Percentiles rank a stretch among this genome's conserved stretches.
These are phyloP conservation scores for Dinothrombium tinctorium DNA, from an alignment of 1,140 invertebrate genomes.

Conservation along the genomic window DNA sequence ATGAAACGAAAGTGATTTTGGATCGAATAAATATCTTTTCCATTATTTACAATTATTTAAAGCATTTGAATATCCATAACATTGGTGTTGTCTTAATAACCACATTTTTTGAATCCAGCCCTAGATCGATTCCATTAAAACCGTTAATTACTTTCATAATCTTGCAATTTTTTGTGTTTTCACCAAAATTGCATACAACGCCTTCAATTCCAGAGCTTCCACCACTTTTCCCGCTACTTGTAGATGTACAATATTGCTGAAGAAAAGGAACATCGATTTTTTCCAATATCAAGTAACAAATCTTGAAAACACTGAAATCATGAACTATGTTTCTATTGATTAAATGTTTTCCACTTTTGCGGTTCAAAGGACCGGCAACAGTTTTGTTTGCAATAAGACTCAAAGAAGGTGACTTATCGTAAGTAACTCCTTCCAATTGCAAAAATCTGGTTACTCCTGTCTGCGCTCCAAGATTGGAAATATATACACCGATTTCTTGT, in stretches of 20 bases:
- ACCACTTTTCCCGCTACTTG: background rate
- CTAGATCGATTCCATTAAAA: background rate
- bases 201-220: background rate
- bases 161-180: background rate
- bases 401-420: conserved; percentile 9
- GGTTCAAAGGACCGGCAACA: background rate
- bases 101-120: background rate
- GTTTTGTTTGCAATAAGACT: background rate
- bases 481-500: conserved; percentile 4
- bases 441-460: conserved; percentile 12
- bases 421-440: conserved; percentile 6
- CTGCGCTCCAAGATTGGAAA: conserved; percentile 12
- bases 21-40: too few species aligned
- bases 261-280: conserved; percentile 1
- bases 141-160: conserved; percentile 2
- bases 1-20: too few species aligned
- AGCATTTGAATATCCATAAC: conserved; percentile 1
- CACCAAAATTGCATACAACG: background rate
- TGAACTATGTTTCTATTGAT: too few species aligned
- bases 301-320: background rate
- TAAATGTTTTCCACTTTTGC: background rate
- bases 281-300: background rate
- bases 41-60: too few species aligned
- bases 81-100: background rate
- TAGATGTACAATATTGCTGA: background rate